Evolutionary conservation across 1,140 invertebrate genomes (phyloP).

Genomic region (Drosophila cardini): DNA sequence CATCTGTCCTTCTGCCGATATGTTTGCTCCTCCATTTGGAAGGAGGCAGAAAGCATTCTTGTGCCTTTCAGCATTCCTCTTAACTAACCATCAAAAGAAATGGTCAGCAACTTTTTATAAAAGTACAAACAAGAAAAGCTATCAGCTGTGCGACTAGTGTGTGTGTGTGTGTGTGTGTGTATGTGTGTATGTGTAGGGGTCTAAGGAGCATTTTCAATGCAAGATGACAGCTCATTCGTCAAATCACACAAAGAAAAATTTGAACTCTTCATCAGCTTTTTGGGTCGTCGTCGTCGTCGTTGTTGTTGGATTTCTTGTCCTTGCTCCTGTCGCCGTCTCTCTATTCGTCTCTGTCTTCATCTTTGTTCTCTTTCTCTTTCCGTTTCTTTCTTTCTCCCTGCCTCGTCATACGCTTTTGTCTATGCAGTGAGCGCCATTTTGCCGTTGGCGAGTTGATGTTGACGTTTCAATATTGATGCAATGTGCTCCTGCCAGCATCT

Average conservation of each 20-base stretch:
- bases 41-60: slow-evolving; percentile 8
- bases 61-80: slow-evolving; percentile 50
- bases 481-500: slow-evolving; percentile 59
- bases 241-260: slow-evolving; percentile 83
- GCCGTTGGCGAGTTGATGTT: slow-evolving; percentile 80
- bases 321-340: slow-evolving; percentile 4
- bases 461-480: slow-evolving; percentile 83
- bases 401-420: slow-evolving; percentile 29
- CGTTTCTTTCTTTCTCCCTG: background rate
- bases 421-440: slow-evolving; percentile 65
- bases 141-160: slow-evolving; percentile 49
- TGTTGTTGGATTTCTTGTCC: slow-evolving; percentile 36
- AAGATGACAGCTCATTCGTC: slow-evolving; percentile 83
- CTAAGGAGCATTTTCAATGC: slow-evolving; percentile 70
- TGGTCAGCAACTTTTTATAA: slow-evolving; percentile 67
- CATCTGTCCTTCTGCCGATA: background rate
- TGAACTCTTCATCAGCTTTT: slow-evolving; percentile 82
- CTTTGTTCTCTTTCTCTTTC: slow-evolving; percentile 15
- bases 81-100: slow-evolving; percentile 74
- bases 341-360: background rate
- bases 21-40: background rate
- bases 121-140: slow-evolving; percentile 67
- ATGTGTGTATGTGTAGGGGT: slow-evolving; percentile 33
- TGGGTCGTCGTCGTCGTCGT: slow-evolving; percentile 50
- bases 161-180: slow-evolving; percentile 27